A percentile compares a stretch with the other conserved stretches of the same genome.
Conservation (phyloP, 2,888 invertebrate genomes). For the Candidula unifasciata region DNA sequence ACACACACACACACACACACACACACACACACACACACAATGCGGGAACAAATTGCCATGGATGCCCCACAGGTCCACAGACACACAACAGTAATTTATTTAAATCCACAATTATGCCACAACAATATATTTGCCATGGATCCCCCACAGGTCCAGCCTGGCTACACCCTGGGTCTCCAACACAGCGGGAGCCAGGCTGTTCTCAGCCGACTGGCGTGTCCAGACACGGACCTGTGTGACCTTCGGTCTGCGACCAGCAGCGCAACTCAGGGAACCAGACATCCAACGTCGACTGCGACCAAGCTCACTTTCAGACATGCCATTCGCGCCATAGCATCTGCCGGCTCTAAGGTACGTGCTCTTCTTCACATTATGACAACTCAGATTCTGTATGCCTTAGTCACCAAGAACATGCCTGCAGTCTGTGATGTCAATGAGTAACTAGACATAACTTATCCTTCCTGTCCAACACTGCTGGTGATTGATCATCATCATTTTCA, state of each 20-base stretch:
- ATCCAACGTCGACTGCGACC: conserved; percentile 6
- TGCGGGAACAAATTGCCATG: too few species aligned
- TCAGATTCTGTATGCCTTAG: background rate
- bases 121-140: too few species aligned
- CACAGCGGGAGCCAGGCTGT: conserved; percentile 43
- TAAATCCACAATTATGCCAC: too few species aligned
- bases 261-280: background rate
- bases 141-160: conserved; percentile 55
- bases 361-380: background rate
- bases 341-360: conserved; percentile 39
- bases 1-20: too few species aligned
- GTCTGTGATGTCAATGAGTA: too few species aligned
- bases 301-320: conserved; percentile 46
- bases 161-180: conserved; percentile 64
- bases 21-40: too few species aligned
- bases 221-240: background rate
- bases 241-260: background rate
- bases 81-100: too few species aligned
- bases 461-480: too few species aligned
- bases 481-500: too few species aligned
- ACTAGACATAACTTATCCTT: too few species aligned
- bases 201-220: background rate
- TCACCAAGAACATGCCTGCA: too few species aligned
- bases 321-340: conserved; percentile 48
- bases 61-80: too few species aligned